Conservation (phyloP, 2,797 vertebrate genomes). For the Orientallactaga sibirica region DNA sequence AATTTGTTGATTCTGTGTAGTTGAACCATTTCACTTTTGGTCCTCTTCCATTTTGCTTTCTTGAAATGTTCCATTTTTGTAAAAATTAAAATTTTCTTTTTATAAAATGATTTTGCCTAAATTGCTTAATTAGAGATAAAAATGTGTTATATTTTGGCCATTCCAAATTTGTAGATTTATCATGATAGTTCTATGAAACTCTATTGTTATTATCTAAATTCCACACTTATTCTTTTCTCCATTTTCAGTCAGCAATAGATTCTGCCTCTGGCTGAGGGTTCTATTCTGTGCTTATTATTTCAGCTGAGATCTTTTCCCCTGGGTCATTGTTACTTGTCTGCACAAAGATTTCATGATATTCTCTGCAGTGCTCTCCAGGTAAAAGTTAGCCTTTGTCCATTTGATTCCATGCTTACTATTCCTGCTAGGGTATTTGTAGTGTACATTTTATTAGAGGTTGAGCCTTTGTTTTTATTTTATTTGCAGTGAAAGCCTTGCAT, state of each 20-base stretch:
- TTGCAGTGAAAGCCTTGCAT: background rate
- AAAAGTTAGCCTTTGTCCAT: background rate
- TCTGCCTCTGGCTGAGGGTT: background rate
- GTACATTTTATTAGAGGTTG: constrained; percentile 2
- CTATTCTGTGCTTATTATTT: constrained; percentile 30
- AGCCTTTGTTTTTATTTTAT: constrained; percentile 3
- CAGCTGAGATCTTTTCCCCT: constrained; percentile 21
- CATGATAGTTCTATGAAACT: constrained; percentile 2
- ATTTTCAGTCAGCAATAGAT: background rate
- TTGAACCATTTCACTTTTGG: background rate
- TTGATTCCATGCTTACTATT: constrained; percentile 26
- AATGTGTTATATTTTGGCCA: background rate
- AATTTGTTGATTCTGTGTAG: background rate
- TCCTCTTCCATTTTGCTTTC: background rate
- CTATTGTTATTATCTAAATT: constrained; percentile 14
- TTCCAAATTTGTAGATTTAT: background rate
- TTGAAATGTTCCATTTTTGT: constrained; percentile 9
- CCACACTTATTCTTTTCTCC: background rate
- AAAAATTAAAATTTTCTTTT: background rate
- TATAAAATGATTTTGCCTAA: background rate
- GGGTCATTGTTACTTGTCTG: background rate
- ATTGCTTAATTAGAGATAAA: background rate
- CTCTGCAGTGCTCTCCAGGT: background rate
- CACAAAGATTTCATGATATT: background rate
- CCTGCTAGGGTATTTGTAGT: constrained; percentile 11